A percentile compares a stretch with the other conserved stretches of the same genome.
phyloP scores from a whole-genome alignment of 2,888 invertebrate species.

The Apodemia duryi region DNA sequence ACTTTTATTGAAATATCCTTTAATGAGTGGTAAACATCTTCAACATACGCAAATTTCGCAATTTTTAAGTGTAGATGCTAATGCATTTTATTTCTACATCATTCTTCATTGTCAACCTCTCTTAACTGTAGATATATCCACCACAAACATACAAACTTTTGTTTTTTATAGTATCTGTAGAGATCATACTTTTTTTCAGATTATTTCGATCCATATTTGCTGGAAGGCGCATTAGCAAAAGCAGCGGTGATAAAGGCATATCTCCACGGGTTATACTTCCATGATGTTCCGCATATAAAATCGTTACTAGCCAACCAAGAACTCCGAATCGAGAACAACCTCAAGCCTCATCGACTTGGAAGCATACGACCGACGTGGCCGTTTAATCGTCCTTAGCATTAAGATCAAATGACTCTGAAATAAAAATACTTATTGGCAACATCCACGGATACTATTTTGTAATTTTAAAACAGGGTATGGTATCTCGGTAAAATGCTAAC shows the following conservation, averaged over 20 bases:
- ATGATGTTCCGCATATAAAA: slow-evolving; percentile 82
- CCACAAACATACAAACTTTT: too few species aligned
- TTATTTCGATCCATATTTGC: slow-evolving; percentile 74
- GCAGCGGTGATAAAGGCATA: slow-evolving; percentile 75
- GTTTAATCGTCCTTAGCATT: slow-evolving; percentile 67
- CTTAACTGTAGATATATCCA: too few species aligned
- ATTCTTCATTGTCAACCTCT: too few species aligned
- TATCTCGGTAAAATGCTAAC: not conserved
- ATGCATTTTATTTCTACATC: too few species aligned
- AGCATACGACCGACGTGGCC: slow-evolving; percentile 82
- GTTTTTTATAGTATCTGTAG: not conserved
- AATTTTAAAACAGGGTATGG: not conserved
- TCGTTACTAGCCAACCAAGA: slow-evolving; percentile 81
- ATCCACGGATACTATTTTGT: not conserved
- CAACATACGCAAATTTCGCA: too few species aligned
- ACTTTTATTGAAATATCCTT: too few species aligned
- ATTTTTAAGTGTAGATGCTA: too few species aligned
- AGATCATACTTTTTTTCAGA: slow-evolving; percentile 25
- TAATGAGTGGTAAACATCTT: too few species aligned
- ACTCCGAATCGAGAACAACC: slow-evolving; percentile 76
- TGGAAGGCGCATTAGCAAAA: slow-evolving; percentile 79
- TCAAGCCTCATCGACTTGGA: slow-evolving; percentile 79
- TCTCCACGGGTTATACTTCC: slow-evolving; percentile 80
- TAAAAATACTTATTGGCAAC: not conserved
- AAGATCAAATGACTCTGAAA: not conserved